Evolutionary conservation across 2,888 invertebrate genomes (phyloP).

Genomic region (Cheilosia grossa): DNA sequence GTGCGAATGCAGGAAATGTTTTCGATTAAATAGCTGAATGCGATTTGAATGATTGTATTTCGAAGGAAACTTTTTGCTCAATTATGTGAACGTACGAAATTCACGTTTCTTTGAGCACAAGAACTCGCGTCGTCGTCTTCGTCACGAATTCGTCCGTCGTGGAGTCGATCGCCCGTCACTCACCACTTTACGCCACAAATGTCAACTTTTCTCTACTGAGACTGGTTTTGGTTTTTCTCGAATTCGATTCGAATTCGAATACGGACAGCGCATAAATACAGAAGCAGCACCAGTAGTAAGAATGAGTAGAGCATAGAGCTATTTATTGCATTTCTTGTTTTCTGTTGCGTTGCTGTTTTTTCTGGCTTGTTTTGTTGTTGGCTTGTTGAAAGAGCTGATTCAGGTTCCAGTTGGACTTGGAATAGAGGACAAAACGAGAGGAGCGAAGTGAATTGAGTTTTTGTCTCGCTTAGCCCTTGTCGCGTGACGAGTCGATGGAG

Average conservation of each 20-base stretch:
- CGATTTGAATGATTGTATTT: not conserved
- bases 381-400: slow-evolving; percentile 13
- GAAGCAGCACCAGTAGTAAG: not conserved
- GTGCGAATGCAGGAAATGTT: slow-evolving; percentile 37
- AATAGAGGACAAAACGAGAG: not conserved
- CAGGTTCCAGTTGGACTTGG: slow-evolving; percentile 3
- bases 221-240: slow-evolving; percentile 42
- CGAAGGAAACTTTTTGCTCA: slow-evolving; percentile 20
- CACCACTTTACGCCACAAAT: slow-evolving; percentile 71
- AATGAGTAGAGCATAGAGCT: not conserved
- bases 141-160: slow-evolving; percentile 68
- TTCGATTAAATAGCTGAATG: slow-evolving; percentile 13
- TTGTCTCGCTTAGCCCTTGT: slow-evolving; percentile 3
- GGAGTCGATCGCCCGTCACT: slow-evolving; percentile 70
- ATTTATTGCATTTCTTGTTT: slow-evolving; percentile 8
- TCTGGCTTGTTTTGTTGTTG: slow-evolving; percentile 55
- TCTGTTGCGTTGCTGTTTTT: slow-evolving; percentile 46
- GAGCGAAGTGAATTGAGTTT: not conserved
- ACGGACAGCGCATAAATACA: not conserved
- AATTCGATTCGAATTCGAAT: slow-evolving; percentile 1
- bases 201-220: slow-evolving; percentile 68
- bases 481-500: not conserved
- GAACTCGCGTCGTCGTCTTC: slow-evolving; percentile 44
- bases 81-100: slow-evolving; percentile 26
- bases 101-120: slow-evolving; percentile 45